Base-by-base conservation (phyloP, 1,140 invertebrate genomes). In the Aethina tumida region DNA sequence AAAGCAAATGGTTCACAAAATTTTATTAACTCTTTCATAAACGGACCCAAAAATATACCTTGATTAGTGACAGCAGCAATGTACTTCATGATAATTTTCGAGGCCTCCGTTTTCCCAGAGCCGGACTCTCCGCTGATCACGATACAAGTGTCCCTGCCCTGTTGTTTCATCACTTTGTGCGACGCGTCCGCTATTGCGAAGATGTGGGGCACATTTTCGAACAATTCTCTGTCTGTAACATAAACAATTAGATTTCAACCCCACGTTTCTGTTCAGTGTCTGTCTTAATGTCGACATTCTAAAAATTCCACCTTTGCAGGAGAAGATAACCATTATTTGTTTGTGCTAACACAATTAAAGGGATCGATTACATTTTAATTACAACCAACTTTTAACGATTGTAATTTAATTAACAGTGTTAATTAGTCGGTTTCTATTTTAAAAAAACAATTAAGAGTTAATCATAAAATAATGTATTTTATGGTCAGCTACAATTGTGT, bases 81-180 rank as follows among this genome's bases (percentile, higher is more conserved):
- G 60, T 98, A 98, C 59, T 93, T 90, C 92, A 98, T 97, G 41
- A 98, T 96, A 49, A 97, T 96, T 71, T 98, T 98, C 16, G 91
- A 96, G 1, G 93, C 91, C 67, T 97, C 95, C 5, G 95, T 97
- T 67, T 98, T 97, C 19, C 94, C 95, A 17, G 90, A 81, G 4
- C 94, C 92, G 4, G 90, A 95, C 64, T 98, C 94, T 4, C 94
- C 93, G 35, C 89, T 84, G 62, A 97, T 97, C 3, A 97, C 85
- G 39, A 97, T 95, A 58, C 93, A 97, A 5, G 91, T 95, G 62
- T 97, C 91, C 49, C 79, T 76, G 13, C 86, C 80, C 55, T 75
- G 79, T 56, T 93, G 79, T 60, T 92, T 85, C 68, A 97, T 84
- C 33, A 85, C 81, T 62, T 82, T 77, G 62, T 96, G 93, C n/a